Conservation (phyloP, 1,140 invertebrate genomes). For the Drosophila nasuta region DNA sequence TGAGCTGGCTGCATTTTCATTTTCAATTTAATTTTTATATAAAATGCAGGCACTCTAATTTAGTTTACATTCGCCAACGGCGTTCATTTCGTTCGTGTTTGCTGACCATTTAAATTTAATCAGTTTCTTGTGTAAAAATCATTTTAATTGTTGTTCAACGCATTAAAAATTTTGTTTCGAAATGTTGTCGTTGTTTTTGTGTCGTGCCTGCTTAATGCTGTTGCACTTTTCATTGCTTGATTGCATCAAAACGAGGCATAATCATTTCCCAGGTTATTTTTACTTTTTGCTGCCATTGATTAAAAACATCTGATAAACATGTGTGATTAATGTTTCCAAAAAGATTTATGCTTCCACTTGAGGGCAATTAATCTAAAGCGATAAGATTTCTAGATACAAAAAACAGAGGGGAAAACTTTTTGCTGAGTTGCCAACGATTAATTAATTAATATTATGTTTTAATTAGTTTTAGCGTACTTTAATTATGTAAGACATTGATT, state of each 20-base stretch:
- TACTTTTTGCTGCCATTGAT: constrained; percentile 14
- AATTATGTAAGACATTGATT: too few relatives aligned
- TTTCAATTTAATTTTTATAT: constrained; percentile 55
- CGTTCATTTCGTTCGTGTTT: constrained; percentile 45
- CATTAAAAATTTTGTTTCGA: constrained; percentile 68
- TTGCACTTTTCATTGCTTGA: constrained; percentile 36
- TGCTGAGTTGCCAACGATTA: neutral
- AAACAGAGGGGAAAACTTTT: neutral
- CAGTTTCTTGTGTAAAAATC: constrained; percentile 70
- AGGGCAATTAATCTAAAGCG: constrained; percentile 15
- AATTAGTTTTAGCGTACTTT: neutral
- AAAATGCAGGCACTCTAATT: constrained; percentile 38
- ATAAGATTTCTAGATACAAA: constrained; percentile 1
- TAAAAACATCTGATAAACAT: constrained; percentile 26
- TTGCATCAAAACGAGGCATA: constrained; percentile 44
- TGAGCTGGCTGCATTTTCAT: constrained; percentile 48
- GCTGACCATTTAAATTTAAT: constrained; percentile 62
- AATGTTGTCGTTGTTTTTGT: constrained; percentile 41
- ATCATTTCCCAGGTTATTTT: constrained; percentile 29
- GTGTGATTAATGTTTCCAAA: constrained; percentile 29
- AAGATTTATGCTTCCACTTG: constrained; percentile 11
- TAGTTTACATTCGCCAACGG: constrained; percentile 31
- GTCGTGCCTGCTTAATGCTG: constrained; percentile 29
- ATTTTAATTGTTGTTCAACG: constrained; percentile 72
- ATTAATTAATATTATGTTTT: neutral